phyloP scores from a whole-genome alignment of 2,797 vertebrate genomes.

The Synaphobranchus kaupii region DNA sequence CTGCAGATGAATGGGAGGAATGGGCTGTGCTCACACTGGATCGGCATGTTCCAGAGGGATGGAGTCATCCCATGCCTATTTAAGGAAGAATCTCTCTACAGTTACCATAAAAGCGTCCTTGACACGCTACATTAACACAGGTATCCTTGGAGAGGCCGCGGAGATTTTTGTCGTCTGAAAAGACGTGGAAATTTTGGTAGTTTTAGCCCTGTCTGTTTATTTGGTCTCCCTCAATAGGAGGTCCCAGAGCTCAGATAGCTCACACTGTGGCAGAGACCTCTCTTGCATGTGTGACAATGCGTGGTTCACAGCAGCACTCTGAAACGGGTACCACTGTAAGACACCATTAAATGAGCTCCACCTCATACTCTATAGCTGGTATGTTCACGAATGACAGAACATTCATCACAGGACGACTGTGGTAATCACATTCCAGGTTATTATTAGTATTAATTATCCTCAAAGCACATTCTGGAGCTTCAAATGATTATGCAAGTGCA shows the following conservation, averaged over 20 bases:
- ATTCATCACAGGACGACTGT: conserved; percentile 39
- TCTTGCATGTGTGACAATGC: neutral
- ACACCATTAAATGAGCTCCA: conserved; percentile 45
- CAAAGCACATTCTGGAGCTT: conserved; percentile 12
- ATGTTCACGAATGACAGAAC: conserved; percentile 24
- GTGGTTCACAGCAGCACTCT: conserved; percentile 12
- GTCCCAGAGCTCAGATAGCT: neutral
- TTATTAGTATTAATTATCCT: conserved; percentile 29
- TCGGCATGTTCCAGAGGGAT: neutral
- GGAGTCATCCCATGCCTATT: too few relatives aligned
- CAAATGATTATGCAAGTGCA: conserved; percentile 30
- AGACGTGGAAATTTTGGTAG: neutral
- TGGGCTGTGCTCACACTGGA: neutral
- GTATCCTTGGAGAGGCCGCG: neutral
- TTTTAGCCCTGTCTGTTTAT: neutral
- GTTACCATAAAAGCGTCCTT: neutral
- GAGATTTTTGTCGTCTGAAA: neutral
- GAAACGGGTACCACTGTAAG: conserved; percentile 36
- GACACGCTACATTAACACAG: neutral
- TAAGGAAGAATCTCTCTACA: neutral
- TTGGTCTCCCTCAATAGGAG: neutral
- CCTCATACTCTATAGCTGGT: conserved; percentile 26
- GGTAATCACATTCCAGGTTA: conserved; percentile 39
- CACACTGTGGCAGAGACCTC: neutral
- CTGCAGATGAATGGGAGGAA: neutral